These are phyloP conservation scores for Masticophis lateralis DNA, from an alignment of 2,797 vertebrate genomes.

Conservation along the genomic window DNA sequence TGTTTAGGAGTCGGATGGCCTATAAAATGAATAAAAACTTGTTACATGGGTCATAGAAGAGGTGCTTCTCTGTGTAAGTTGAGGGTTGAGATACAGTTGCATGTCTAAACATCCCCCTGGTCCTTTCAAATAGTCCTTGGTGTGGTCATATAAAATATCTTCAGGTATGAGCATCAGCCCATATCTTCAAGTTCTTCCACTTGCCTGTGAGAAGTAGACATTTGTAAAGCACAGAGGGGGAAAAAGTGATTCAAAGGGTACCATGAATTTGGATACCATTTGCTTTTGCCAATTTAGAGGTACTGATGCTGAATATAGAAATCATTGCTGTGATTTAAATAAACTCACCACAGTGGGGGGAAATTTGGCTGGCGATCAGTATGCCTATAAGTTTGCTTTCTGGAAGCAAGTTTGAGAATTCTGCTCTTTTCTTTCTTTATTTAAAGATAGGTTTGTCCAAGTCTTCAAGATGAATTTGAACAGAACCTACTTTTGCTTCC, in stretches of 20 bases:
- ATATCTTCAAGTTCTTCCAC: too few relatives aligned
- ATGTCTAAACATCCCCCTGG: neutral
- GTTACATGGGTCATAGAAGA: neutral
- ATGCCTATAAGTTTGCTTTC: too few relatives aligned
- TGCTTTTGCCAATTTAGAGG: neutral
- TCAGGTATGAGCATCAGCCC: too few relatives aligned
- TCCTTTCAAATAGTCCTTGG: neutral
- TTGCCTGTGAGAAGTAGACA: too few relatives aligned
- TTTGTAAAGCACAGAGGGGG: too few relatives aligned
- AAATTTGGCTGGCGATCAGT: neutral
- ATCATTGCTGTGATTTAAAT: neutral
- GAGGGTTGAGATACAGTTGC: neutral
- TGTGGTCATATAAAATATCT: too few relatives aligned
- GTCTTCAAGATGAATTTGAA: too few relatives aligned
- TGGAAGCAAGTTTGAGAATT: too few relatives aligned
- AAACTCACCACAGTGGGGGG: neutral
- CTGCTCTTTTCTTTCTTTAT: too few relatives aligned
- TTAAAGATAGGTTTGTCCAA: too few relatives aligned
- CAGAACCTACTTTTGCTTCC: neutral
- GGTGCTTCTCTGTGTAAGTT: neutral
- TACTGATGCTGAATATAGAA: neutral
- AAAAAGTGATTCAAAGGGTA: neutral
- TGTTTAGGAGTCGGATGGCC: neutral
- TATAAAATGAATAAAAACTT: neutral
- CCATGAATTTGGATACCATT: neutral